These are phyloP conservation scores for Turnix velox DNA, from an alignment of 2,113 vertebrate species.

Conservation along the genomic window DNA sequence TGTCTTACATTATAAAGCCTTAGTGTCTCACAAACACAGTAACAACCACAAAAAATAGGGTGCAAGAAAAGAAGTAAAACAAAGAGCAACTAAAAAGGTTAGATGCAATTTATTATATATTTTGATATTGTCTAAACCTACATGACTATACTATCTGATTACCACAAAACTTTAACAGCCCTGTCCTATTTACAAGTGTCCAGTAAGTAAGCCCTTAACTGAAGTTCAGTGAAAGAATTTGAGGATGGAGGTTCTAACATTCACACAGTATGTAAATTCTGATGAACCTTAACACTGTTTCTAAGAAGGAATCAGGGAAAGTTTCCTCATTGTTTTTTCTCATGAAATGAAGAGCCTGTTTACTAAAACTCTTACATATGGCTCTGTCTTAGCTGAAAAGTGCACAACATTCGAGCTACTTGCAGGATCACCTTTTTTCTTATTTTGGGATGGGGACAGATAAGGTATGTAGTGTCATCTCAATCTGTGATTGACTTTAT, in stretches of 20 bases:
- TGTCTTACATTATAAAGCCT: not conserved
- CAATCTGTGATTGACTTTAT: not conserved
- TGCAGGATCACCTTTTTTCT: not conserved
- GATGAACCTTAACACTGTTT: not conserved
- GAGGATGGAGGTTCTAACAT: not conserved
- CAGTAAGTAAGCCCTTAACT: not conserved
- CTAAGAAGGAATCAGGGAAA: not conserved
- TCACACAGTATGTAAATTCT: not conserved
- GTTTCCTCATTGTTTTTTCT: not conserved
- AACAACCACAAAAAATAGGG: not conserved
- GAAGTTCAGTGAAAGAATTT: not conserved
- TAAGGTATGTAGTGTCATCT: not conserved
- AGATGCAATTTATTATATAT: not conserved
- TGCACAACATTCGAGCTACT: not conserved
- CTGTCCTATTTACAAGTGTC: not conserved
- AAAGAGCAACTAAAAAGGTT: not conserved
- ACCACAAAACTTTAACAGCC: not conserved
- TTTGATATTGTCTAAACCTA: not conserved
- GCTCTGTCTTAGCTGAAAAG: not conserved
- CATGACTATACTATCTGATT: not conserved
- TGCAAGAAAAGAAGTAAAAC: not conserved
- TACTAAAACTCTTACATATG: not conserved
- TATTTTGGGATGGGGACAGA: not conserved
- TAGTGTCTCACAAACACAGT: not conserved
- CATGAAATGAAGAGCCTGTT: not conserved